Percentiles rank a stretch among this genome's conserved stretches.
Conservation (phyloP, 2,113 vertebrate species). For the Mugil cephalus region DNA sequence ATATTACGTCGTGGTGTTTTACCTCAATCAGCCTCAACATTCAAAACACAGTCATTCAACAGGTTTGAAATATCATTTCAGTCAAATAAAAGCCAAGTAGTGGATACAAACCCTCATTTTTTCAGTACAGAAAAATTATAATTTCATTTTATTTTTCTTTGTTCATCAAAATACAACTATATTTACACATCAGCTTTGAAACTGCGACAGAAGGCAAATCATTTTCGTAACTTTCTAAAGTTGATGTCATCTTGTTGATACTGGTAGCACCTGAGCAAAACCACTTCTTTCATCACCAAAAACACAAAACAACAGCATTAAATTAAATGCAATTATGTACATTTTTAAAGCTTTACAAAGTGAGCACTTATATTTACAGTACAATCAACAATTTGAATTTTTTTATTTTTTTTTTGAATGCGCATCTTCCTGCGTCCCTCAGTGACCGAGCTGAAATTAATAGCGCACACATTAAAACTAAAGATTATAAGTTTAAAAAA, state of each 20-base stretch:
- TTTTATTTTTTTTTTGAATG: constrained; percentile 9
- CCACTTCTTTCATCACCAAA: constrained; percentile 24
- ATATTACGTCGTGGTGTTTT: not conserved
- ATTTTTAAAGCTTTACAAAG: constrained; percentile 74
- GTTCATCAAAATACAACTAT: constrained; percentile 64
- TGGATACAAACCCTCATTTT: constrained; percentile 54
- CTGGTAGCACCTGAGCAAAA: constrained; percentile 71
- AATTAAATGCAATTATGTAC: constrained; percentile 76
- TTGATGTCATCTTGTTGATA: constrained; percentile 34
- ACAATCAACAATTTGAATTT: constrained; percentile 64
- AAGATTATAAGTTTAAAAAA: constrained; percentile 23
- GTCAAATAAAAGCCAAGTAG: constrained; percentile 48
- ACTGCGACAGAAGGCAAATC: constrained; percentile 16
- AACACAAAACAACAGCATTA: constrained; percentile 30
- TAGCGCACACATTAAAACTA: constrained; percentile 33
- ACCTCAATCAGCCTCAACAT: constrained; percentile 9
- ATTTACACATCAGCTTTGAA: constrained; percentile 70
- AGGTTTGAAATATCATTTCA: constrained; percentile 12
- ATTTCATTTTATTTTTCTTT: constrained; percentile 43
- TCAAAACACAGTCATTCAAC: constrained; percentile 30
- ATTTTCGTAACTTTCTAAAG: constrained; percentile 15
- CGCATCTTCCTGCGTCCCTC: constrained; percentile 21
- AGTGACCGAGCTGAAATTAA: constrained; percentile 12
- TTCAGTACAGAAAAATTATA: constrained; percentile 50
- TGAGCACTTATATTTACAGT: constrained; percentile 79